Evolutionary conservation across 2,797 vertebrate genomes (phyloP).

Genomic region (Furcifer pardalis): DNA sequence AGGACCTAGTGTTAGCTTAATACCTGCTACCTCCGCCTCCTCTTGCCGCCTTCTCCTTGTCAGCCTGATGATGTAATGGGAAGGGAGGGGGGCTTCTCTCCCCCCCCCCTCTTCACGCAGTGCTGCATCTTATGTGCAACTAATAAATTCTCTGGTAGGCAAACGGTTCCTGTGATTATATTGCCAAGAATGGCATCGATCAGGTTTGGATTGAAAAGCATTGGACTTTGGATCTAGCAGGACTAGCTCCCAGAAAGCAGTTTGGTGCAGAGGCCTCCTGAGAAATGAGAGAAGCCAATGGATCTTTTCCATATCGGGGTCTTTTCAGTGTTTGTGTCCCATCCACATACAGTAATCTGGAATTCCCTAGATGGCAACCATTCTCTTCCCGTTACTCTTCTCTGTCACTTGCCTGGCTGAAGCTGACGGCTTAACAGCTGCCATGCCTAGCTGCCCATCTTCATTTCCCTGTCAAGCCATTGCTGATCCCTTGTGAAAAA

Average conservation of each 20-base stretch:
- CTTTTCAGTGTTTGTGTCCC: neutral
- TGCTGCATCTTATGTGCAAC: slow-evolving; percentile 15
- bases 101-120: slow-evolving; percentile 9
- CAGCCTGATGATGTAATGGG: slow-evolving; percentile 33
- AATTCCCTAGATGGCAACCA: slow-evolving; percentile 2
- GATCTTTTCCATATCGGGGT: neutral
- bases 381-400: neutral
- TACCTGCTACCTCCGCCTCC: neutral
- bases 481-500: neutral
- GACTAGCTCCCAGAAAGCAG: neutral
- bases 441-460: neutral
- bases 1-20: neutral
- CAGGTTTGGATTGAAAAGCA: neutral
- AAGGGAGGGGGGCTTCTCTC: neutral
- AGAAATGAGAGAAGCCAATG: neutral
- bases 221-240: neutral
- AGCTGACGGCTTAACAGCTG: neutral
- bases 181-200: neutral
- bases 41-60: neutral
- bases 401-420: neutral
- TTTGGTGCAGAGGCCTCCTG: slow-evolving; percentile 20
- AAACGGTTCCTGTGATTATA: slow-evolving; percentile 4
- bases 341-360: neutral
- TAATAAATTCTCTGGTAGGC: slow-evolving; percentile 15
- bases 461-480: neutral